Evolutionary conservation across 2,888 invertebrate genomes (phyloP).

Genomic region (Argyresthia albistria): DNA sequence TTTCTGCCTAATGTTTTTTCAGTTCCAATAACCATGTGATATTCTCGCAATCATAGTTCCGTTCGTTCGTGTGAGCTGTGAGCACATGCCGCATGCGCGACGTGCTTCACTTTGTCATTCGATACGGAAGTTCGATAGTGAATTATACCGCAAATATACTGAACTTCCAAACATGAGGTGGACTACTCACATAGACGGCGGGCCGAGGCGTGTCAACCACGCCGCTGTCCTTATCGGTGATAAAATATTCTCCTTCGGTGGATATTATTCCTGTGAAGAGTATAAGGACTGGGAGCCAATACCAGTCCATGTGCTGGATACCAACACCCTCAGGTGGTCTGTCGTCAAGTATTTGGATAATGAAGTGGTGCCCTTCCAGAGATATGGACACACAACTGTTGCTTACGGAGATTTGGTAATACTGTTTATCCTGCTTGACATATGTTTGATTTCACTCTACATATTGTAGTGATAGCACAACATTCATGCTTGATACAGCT

Average conservation of each 20-base stretch:
- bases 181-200: constrained; percentile 90
- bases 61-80: too few species aligned
- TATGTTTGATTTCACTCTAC: not conserved
- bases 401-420: constrained; percentile 78
- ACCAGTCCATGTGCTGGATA: constrained; percentile 89
- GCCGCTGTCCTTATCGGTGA: constrained; percentile 88
- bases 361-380: constrained; percentile 80
- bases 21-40: not conserved
- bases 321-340: constrained; percentile 76
- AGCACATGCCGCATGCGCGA: too few species aligned
- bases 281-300: constrained; percentile 83
- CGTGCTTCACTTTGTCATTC: not conserved
- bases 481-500: too few species aligned
- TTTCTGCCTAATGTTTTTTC: too few species aligned
- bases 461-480: too few species aligned
- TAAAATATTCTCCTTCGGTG: constrained; percentile 91
- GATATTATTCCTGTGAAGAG: constrained; percentile 90
- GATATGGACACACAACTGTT: constrained; percentile 95
- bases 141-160: too few species aligned
- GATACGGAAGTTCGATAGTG: too few species aligned
- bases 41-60: too few species aligned
- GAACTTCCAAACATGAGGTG: constrained; percentile 75
- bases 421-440: not conserved
- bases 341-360: constrained; percentile 62
- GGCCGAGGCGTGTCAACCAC: constrained; percentile 93